Evolutionary conservation across 2,888 invertebrate species (phyloP).

Genomic region (Hipparchia semele): DNA sequence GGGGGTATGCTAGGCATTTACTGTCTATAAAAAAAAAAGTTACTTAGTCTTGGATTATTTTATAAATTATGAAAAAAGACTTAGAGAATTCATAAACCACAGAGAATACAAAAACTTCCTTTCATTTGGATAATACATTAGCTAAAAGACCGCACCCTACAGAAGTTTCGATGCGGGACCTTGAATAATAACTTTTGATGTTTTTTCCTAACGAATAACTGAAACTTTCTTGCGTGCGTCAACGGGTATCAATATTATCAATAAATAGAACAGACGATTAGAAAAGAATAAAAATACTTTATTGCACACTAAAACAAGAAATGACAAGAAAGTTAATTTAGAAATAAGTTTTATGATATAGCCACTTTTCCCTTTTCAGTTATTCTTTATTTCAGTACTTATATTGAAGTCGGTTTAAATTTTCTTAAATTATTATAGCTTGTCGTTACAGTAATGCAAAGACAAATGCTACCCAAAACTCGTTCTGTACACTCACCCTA

Average conservation of each 20-base stretch:
- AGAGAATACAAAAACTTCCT: conserved; percentile 1
- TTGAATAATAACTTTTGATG: conserved; percentile 1
- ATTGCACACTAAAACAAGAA: too few species aligned
- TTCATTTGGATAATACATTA: background rate
- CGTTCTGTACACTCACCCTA: conserved; percentile 27
- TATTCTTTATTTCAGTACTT: too few species aligned
- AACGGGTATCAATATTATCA: too few species aligned
- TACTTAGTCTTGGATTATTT: background rate
- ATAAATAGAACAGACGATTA: too few species aligned
- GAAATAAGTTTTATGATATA: too few species aligned
- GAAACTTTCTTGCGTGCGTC: background rate
- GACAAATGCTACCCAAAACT: background rate
- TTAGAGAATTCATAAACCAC: background rate
- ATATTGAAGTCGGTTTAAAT: too few species aligned
- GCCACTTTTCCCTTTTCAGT: too few species aligned
- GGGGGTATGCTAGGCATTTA: too few species aligned
- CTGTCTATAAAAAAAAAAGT: too few species aligned
- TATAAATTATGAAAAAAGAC: background rate
- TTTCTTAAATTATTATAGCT: background rate
- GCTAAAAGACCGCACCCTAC: background rate
- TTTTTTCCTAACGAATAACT: conserved; percentile 12
- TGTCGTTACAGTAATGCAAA: conserved; percentile 11
- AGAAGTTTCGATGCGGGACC: conserved; percentile 4
- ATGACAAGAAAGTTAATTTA: too few species aligned
- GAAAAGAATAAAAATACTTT: too few species aligned